Percentiles rank a stretch among this genome's conserved stretches.
Evolutionary conservation across 2,113 vertebrate species (phyloP).

Genomic region (Ciconia maguari): DNA sequence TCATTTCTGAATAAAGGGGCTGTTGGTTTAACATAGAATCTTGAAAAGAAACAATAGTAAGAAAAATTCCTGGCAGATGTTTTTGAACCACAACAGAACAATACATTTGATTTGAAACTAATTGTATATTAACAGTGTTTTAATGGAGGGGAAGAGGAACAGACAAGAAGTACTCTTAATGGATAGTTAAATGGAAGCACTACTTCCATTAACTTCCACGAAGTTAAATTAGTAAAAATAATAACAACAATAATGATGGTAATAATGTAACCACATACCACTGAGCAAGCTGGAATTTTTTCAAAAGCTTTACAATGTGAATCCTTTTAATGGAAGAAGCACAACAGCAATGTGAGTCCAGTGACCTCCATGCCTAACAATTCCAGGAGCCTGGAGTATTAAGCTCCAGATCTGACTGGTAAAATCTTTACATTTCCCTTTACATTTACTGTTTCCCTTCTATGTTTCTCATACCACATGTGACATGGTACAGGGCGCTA

Average conservation of each 20-base stretch:
- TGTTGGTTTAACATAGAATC: background rate
- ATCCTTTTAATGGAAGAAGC: background rate
- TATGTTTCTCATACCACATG: background rate
- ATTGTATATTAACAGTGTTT: background rate
- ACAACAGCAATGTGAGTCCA: background rate
- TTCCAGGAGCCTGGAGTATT: background rate
- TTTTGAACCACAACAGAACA: background rate
- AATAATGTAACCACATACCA: background rate
- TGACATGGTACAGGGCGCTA: background rate
- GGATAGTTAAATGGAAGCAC: background rate
- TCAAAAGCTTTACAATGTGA: background rate
- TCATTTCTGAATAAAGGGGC: background rate
- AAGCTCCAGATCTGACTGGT: background rate
- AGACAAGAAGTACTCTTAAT: background rate
- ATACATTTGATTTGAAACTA: background rate
- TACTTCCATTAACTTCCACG: background rate
- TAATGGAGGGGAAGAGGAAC: background rate
- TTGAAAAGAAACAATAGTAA: background rate
- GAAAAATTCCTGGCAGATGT: background rate
- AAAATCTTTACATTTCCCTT: background rate
- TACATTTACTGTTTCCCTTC: background rate
- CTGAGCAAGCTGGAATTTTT: background rate
- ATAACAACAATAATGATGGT: background rate
- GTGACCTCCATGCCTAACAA: background rate
- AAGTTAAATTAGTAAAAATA: background rate